Base-by-base conservation (phyloP, 2,113 vertebrate genomes). In the Chinchilla lanigera region DNA sequence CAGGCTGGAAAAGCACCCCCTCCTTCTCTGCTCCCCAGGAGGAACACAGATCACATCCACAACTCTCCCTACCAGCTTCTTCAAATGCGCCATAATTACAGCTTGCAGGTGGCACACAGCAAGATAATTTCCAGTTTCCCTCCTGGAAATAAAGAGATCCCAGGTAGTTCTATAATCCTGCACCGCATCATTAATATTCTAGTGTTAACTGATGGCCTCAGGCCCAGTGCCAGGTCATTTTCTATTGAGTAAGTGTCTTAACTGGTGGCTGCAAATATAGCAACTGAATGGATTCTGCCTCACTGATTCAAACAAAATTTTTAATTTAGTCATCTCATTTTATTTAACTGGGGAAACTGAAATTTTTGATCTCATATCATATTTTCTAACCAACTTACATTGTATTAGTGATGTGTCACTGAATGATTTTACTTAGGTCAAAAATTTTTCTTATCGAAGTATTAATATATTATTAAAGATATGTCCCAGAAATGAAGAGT, bases 391-490 rank as follows among this genome's bases (percentile, higher is more conserved):
- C 83, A 90, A 83, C 35, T 94, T 86, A 90, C 44, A 87, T 87
- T 86, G 50, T 19, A 92, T 92, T 95, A 93, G 83, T 35, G 50
- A 82, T 65, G 12, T 88, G n/a, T 61, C 85, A 86, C 63, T 63
- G 50, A 92, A 71, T 87, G 41, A 84, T 44, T 95, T 89, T 94
- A 56, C 82, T 89, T 91, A 86, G 54, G 65, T 94, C 47, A 78
- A 93, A 90, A 44, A 1, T 83, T 90, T 93, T 67, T 86, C 88
- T 97, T 83, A 94, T 90, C 58, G 81, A 90, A 89, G 78, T 61
- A 54, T 47, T 47, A 87, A 90, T 60, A 86, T 83, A 94, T 86
- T 82, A 96, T 71, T 97, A 93, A 94, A 96, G 86, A 89, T 84
- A 90, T 11, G 75, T 14, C 61, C 65, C 89, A 94, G 88, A 96